Percentiles rank a stretch among this genome's conserved stretches.
Conservation (phyloP, 2,888 invertebrate genomes). For the Heliconius cydno region DNA sequence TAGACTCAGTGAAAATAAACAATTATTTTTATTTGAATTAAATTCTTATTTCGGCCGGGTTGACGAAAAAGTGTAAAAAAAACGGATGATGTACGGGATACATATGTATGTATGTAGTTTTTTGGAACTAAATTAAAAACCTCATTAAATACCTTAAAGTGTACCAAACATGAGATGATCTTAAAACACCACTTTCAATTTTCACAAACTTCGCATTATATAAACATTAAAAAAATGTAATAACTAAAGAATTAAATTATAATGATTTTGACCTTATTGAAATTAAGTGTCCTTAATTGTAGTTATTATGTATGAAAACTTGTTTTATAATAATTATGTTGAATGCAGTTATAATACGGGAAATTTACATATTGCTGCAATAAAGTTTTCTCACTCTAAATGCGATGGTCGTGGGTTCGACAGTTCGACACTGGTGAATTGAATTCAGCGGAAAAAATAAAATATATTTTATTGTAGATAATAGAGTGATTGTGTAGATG, state of each 20-base stretch:
- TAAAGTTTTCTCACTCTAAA: not conserved
- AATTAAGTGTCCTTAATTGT: slow-evolving; percentile 4
- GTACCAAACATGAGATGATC: not conserved
- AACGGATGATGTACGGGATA: too few relatives aligned
- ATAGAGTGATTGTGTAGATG: too few relatives aligned
- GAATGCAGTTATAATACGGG: not conserved
- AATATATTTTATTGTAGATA: too few relatives aligned
- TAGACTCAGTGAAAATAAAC: not conserved
- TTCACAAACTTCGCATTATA: not conserved
- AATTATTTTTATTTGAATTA: too few relatives aligned
- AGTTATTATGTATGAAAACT: not conserved
- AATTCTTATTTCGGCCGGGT: too few relatives aligned
- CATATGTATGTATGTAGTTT: too few relatives aligned
- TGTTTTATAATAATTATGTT: not conserved
- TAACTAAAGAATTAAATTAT: not conserved
- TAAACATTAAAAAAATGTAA: not conserved
- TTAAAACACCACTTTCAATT: not conserved
- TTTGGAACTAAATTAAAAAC: too few relatives aligned
- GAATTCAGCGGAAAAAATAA: too few relatives aligned
- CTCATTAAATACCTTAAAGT: not conserved
- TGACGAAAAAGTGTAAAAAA: too few relatives aligned
- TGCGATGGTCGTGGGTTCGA: not conserved
- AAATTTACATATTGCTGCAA: not conserved
- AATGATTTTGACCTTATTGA: slow-evolving; percentile 13
- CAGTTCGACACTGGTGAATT: not conserved